Percentiles rank a stretch among this genome's conserved stretches.
phyloP scores from a whole-genome alignment of 2,888 invertebrate species.

The Tolmerus cingulatus region DNA sequence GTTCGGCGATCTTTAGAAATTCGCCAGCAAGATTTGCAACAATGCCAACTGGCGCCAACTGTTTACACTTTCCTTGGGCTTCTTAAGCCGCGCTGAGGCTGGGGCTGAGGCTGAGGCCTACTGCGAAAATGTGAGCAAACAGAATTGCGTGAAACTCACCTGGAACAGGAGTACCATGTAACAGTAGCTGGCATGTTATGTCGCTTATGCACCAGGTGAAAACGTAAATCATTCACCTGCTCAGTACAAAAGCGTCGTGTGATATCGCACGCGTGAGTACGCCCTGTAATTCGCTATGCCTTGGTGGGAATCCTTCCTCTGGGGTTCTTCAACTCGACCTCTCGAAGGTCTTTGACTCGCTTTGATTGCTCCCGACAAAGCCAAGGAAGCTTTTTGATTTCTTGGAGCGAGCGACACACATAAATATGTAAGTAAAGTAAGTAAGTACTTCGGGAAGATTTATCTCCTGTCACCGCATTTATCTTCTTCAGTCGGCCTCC shows the following conservation, averaged over 20 bases:
- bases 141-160: slow-evolving; percentile 25
- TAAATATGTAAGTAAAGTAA: slow-evolving; percentile 19
- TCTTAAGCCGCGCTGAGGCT: not conserved
- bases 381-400: not conserved
- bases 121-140: not conserved
- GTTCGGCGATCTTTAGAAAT: slow-evolving; percentile 5
- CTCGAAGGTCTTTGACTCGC: slow-evolving; percentile 22
- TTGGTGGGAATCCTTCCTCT: not conserved
- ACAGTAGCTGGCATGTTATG: slow-evolving; percentile 18
- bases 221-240: slow-evolving; percentile 24
- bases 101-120: not conserved
- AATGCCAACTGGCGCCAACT: slow-evolving; percentile 36
- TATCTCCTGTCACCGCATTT: slow-evolving; percentile 1
- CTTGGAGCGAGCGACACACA: not conserved
- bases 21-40: slow-evolving; percentile 29
- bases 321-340: not conserved
- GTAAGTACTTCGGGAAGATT: not conserved
- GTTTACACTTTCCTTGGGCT: slow-evolving; percentile 16
- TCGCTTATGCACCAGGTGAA: not conserved
- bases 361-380: slow-evolving; percentile 1
- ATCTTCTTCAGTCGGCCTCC: not conserved
- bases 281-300: slow-evolving; percentile 12
- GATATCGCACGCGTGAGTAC: slow-evolving; percentile 34
- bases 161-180: slow-evolving; percentile 1
- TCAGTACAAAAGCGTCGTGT: not conserved